Percentiles rank a stretch among this genome's conserved stretches.
phyloP scores from a whole-genome alignment of 2,797 vertebrate genomes.

The Darevskia nairensis region DNA sequence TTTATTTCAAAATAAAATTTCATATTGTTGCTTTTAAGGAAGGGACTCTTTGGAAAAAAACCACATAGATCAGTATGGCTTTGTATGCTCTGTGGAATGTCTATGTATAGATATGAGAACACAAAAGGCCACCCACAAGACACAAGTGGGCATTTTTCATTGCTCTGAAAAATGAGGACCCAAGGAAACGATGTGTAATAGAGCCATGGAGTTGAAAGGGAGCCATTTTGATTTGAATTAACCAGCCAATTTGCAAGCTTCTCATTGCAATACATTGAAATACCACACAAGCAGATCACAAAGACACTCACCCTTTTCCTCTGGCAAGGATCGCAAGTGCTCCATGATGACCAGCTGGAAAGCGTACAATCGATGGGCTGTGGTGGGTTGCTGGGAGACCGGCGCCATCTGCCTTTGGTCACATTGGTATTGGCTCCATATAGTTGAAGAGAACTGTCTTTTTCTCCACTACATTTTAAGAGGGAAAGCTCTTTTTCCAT shows the following conservation, averaged over 20 bases:
- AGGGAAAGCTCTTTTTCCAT: accelerated
- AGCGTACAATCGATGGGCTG: conserved; percentile 83
- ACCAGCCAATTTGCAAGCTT: neutral
- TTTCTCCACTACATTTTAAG: conserved; percentile 62
- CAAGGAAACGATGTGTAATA: neutral
- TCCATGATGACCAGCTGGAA: conserved; percentile 91
- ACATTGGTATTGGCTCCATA: conserved; percentile 42
- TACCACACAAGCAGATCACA: neutral
- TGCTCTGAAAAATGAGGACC: no score
- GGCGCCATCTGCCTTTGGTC: conserved; percentile 56
- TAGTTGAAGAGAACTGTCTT: conserved; percentile 6
- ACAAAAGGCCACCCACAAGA: no score
- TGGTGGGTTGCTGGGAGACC: conserved; percentile 14
- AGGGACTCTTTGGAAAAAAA: no score
- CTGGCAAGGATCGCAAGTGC: conserved; percentile 88
- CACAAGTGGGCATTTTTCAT: no score
- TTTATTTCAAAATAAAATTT: neutral
- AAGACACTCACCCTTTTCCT: conserved; percentile 86
- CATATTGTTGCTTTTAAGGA: no score
- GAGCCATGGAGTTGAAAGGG: neutral
- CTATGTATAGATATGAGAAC: no score
- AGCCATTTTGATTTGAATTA: neutral
- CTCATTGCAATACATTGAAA: neutral
- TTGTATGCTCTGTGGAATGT: no score
- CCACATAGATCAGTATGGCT: no score